phyloP scores from a whole-genome alignment of 2,113 vertebrate genomes.

The Syngnathus floridae region DNA sequence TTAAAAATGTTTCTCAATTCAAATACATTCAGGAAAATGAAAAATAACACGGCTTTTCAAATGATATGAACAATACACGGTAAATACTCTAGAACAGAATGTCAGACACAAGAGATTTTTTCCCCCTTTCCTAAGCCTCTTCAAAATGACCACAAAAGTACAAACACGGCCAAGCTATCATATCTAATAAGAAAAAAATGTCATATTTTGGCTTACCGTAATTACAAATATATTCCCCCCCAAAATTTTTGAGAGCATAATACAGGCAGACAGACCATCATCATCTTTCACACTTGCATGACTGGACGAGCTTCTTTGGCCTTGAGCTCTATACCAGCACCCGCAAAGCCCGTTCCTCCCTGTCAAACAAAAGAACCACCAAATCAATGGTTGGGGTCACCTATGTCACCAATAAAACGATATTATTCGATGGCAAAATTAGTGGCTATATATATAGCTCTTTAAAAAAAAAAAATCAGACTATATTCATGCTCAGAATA shows the following conservation, averaged over 20 bases:
- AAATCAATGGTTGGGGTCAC: background rate
- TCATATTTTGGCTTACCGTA: background rate
- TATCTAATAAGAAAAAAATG: background rate
- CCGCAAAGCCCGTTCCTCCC: slow-evolving; percentile 83
- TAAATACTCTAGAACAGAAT: background rate
- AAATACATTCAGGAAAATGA: background rate
- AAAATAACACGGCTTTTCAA: background rate
- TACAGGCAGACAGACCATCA: no score
- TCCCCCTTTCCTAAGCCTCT: background rate
- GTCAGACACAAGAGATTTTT: background rate
- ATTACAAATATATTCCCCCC: background rate
- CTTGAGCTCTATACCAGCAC: slow-evolving; percentile 76
- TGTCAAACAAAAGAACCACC: slow-evolving; percentile 35
- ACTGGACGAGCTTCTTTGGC: slow-evolving; percentile 85
- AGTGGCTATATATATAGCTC: no score
- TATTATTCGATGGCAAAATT: no score
- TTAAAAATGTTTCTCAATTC: background rate
- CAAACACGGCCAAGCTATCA: background rate
- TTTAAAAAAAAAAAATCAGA: no score
- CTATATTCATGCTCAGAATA: no score
- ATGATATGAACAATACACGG: background rate
- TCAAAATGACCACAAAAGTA: background rate
- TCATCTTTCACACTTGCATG: slow-evolving; percentile 78
- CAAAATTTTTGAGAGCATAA: background rate
- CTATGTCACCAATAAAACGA: no score